Evolutionary conservation across 1,140 invertebrate genomes (phyloP).

Genomic region (Drosophila nigromelanica): DNA sequence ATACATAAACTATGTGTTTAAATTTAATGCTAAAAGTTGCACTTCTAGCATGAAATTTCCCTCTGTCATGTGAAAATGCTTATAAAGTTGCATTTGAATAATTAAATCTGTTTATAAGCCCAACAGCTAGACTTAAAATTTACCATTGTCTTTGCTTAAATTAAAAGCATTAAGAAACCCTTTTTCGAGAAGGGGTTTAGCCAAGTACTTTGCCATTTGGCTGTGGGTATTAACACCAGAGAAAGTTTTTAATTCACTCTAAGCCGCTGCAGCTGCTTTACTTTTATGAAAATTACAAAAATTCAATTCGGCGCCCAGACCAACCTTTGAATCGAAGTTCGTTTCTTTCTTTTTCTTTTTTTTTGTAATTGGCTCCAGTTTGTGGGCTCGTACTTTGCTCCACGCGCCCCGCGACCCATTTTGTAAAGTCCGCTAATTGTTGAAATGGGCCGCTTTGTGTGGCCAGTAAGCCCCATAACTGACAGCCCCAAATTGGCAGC

Average conservation of each 20-base stretch:
- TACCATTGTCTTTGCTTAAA: conserved; percentile 28
- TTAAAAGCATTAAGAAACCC: conserved; percentile 57
- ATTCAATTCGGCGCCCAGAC: conserved; percentile 44
- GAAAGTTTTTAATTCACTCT: conserved; percentile 62
- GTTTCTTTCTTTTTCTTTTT: background rate
- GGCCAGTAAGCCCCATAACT: conserved; percentile 45
- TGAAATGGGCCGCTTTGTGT: conserved; percentile 28
- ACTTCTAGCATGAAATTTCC: background rate
- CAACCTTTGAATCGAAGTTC: conserved; percentile 41
- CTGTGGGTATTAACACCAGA: conserved; percentile 50
- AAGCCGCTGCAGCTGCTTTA: conserved; percentile 64
- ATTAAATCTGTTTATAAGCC: conserved; percentile 25
- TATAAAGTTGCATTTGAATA: conserved; percentile 4
- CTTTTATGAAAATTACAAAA: conserved; percentile 51
- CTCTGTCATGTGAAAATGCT: background rate
- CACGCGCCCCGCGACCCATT: background rate
- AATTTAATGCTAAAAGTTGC: background rate
- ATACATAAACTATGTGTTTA: background rate
- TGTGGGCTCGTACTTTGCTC: background rate
- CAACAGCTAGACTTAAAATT: conserved; percentile 38
- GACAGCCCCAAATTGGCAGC: conserved; percentile 36
- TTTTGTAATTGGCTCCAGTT: conserved; percentile 52
- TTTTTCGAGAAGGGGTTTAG: conserved; percentile 38
- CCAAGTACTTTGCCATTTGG: conserved; percentile 58
- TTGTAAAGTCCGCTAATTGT: conserved; percentile 45